Evolutionary conservation across 2,888 invertebrate species (phyloP), one percentile per base, ranked within the genome.

Genomic region (Melitaea athalia): DNA sequence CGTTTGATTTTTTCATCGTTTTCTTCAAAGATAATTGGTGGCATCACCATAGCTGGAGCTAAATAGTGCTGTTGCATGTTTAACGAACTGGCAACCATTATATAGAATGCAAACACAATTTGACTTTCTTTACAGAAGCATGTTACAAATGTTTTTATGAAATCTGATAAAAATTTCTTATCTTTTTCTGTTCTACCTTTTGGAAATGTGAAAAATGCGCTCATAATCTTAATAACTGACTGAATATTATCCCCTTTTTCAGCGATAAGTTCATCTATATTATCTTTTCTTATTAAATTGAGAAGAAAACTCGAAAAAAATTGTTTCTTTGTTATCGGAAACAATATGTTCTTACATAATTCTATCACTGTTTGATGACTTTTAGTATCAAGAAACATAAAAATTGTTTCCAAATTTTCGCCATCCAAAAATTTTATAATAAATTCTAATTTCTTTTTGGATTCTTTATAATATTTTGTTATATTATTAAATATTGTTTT

Each of bases 161-260:
- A 93, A 70, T 87, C 80, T n/a, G 74, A 74, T 50, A 93, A 69
- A 69, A 91, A 91, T 63, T 81, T 82, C 0, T 76, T 63, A 62
- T 87, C 80, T 31, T 74, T 81, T 1, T 78, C 78, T 0, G 82
- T 79, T n/a, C 86, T 76, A 33, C 83, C 82, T 66, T 84, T 84
- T 0, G 89, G 85, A 55, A 86, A 90, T 52, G 86, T 85, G 60
- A 92, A 88, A 67, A 92, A 86, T 0, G 83, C 72, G 69, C 82
- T 84, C 88, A 93, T 88, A 7, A 92, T 86, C 84, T 89, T 92
- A 2, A 92, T 76, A 0, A 92, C 89, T 0, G 89, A 87, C 74
- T 89, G 89, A 63, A 93, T 88, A 50, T 88, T 90, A 53, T 93
- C 92, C 0, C 91, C 91, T 70, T 88, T 92, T 72, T 92, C 89